Conservation (phyloP, 2,888 invertebrate species). For the Prenolepis imparis region DNA sequence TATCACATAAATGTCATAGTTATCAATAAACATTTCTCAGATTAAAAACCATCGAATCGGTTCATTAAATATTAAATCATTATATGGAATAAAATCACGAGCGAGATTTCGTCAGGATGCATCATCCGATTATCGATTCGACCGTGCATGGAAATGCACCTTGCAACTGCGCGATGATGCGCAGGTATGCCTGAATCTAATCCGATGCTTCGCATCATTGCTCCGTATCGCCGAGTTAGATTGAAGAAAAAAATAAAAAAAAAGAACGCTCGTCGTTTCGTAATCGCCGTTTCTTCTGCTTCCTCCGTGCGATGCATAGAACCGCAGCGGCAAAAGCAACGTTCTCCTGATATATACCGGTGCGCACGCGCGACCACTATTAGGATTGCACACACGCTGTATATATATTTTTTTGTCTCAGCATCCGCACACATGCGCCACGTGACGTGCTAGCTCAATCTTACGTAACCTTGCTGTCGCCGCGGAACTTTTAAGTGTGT, state of each 20-base stretch:
- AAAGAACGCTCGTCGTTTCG: slow-evolving; percentile 73
- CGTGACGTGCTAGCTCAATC: slow-evolving; percentile 74
- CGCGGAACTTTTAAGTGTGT: slow-evolving; percentile 55
- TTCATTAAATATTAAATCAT: neutral
- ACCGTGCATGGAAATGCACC: slow-evolving; percentile 22
- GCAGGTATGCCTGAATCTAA: slow-evolving; percentile 46
- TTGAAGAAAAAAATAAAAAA: slow-evolving; percentile 44
- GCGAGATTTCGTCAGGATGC: neutral
- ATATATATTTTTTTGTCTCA: slow-evolving; percentile 71
- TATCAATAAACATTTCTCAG: neutral
- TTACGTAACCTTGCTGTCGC: slow-evolving; percentile 73
- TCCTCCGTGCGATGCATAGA: slow-evolving; percentile 64
- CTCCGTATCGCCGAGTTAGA: slow-evolving; percentile 55
- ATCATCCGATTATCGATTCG: slow-evolving; percentile 23
- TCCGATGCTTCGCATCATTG: slow-evolving; percentile 66
- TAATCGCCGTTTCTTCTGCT: slow-evolving; percentile 77
- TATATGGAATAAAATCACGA: neutral
- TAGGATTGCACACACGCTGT: slow-evolving; percentile 78
- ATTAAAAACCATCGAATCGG: neutral
- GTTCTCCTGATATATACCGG: slow-evolving; percentile 68
- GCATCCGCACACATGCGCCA: slow-evolving; percentile 71
- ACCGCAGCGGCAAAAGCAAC: slow-evolving; percentile 49
- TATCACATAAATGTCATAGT: neutral
- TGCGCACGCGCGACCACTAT: slow-evolving; percentile 69
- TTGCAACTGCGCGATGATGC: slow-evolving; percentile 29